Conservation (phyloP, 1,140 invertebrate genomes). For the Magallana angulata region DNA sequence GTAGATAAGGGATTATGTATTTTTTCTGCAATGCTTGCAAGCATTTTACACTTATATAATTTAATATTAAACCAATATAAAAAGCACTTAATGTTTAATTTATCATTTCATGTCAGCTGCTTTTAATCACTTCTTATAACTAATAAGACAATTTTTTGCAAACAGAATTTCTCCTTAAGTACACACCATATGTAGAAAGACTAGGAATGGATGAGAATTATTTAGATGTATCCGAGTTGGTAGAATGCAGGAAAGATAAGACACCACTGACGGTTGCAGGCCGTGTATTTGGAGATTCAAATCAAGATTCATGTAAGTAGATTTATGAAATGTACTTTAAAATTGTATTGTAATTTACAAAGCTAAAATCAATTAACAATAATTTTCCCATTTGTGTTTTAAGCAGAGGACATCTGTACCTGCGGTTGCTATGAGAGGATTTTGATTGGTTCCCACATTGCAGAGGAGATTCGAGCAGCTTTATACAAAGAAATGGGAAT, state of each 20-base stretch:
- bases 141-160: too few relatives aligned
- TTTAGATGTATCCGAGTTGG: conserved; percentile 70
- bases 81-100: too few relatives aligned
- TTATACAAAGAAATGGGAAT: conserved; percentile 82
- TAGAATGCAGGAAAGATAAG: conserved; percentile 57
- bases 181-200: conserved; percentile 69
- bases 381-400: not conserved
- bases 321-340: not conserved
- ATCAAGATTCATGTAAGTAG: not conserved
- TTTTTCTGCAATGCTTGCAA: too few relatives aligned
- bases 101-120: too few relatives aligned
- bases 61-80: too few relatives aligned
- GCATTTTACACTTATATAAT: too few relatives aligned
- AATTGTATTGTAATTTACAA: not conserved
- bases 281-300: not conserved
- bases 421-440: conserved; percentile 69
- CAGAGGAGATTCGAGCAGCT: conserved; percentile 68
- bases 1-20: too few relatives aligned
- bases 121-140: too few relatives aligned
- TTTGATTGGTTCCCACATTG: conserved; percentile 70
- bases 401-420: conserved; percentile 50
- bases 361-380: too few relatives aligned
- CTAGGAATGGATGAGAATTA: conserved; percentile 76
- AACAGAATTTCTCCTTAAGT: conserved; percentile 71
- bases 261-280: not conserved